Evolutionary conservation across 2,888 invertebrate species (phyloP).

Genomic region (Crocallis elinguaria): DNA sequence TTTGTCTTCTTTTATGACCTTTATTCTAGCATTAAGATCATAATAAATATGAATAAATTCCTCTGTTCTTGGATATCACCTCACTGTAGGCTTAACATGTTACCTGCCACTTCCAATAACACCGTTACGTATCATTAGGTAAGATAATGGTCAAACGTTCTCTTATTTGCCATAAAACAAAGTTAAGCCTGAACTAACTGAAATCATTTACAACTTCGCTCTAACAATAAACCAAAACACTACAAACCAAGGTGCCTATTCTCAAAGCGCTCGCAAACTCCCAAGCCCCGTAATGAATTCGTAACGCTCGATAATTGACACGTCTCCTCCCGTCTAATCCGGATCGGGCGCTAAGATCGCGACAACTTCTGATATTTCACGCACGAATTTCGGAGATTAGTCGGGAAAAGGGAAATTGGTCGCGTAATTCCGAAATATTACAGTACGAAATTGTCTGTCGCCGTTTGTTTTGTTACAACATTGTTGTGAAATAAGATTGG

Average conservation of each 20-base stretch:
- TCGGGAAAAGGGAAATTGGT: constrained; percentile 46
- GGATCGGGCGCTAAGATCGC: constrained; percentile 55
- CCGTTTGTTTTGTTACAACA: constrained; percentile 14
- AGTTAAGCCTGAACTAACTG: neutral
- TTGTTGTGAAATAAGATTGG: constrained; percentile 16
- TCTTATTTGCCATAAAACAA: neutral
- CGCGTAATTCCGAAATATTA: constrained; percentile 28
- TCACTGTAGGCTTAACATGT: too few relatives aligned
- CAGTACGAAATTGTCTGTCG: constrained; percentile 20
- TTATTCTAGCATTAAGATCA: too few relatives aligned
- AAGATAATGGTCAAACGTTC: too few relatives aligned
- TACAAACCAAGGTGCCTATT: constrained; percentile 27
- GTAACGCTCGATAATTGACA: constrained; percentile 68
- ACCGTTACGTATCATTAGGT: too few relatives aligned
- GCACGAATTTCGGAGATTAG: constrained; percentile 55
- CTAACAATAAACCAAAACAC: constrained; percentile 8
- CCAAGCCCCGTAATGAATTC: constrained; percentile 53
- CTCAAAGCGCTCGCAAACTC: constrained; percentile 24
- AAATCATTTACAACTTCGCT: neutral
- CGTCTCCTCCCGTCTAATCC: constrained; percentile 59
- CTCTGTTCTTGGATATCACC: too few relatives aligned
- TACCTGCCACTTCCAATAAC: too few relatives aligned
- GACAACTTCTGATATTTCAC: constrained; percentile 74
- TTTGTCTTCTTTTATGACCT: too few relatives aligned
- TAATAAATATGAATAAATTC: too few relatives aligned